Evolutionary conservation across 2,113 vertebrate genomes (phyloP), one percentile per base, ranked within the genome.

Genomic region (Scomber scombrus): DNA sequence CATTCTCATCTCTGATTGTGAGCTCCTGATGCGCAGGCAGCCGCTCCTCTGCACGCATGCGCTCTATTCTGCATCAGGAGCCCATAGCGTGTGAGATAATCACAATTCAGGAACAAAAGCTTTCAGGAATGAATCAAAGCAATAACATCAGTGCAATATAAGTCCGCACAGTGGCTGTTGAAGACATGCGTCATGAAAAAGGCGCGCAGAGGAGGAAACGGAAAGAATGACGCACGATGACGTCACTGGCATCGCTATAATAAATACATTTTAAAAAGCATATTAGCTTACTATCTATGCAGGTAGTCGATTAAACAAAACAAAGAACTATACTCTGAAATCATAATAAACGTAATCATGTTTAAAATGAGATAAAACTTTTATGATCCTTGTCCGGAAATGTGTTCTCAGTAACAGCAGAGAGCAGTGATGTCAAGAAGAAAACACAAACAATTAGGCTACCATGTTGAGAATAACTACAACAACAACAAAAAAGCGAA

Each of bases 191-290:
- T 5, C 5, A 1, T 3, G 2, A 16, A 21, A 12, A 6, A 4
- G 26, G 11, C 11, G 46, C 1, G 12, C 16, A 7, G 16, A 49
- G 13, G 49, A 78, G 85, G 88, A 92, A 92, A 47, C 68, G 89
- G 87, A 92, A 90, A 69, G 31, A 14, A 71, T 94, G 90, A 90
- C 90, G 90, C 85, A 45, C 11, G 4, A 29, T 71, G 75, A 66
- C 15, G 58, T 46, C 71, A 58, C 50, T 56, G 56, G 26, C 49
- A 40, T 40, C 34, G 8, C 8, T 40, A 40, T 7, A 40, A 40
- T 9, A 40, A 40, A 40, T 40, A 40, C 34, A 40, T 26, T 26
- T 26, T 26, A 9, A 40, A 40, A 40, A 8, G 34, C 34, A 9
- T 9, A 40, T 40, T 40, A 8, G 34, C 34, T 40, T 40, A 9